Evolutionary conservation across 2,113 vertebrate genomes (phyloP), one percentile per base, ranked within the genome.

Genomic region (Piprites chloris): DNA sequence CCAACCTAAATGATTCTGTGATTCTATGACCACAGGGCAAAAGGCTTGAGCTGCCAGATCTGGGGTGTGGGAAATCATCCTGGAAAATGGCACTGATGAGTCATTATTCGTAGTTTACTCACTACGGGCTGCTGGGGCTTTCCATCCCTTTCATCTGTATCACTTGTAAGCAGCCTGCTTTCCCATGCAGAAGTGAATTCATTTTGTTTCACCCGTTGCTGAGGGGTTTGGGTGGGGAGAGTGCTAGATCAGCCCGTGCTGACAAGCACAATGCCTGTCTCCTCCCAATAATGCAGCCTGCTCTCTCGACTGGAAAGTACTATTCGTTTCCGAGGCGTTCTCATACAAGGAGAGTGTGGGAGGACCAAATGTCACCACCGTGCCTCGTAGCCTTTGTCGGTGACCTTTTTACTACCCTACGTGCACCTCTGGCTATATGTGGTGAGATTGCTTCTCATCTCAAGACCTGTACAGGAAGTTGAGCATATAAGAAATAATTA

Each of bases 321-420:
- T 83, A 4, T 10, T 69, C 80, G 78, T 93, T 84, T 46, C 50
- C 59, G 66, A 10, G 77, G 63, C 1, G 0, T 86, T 93, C 79
- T 90, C 79, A 67, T 42, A 73, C 8, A 6, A 7, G 33, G 30
- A 66, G 59, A 71, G 65, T 61, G 95, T 95, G 91, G 96, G 95
- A 93, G 89, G 84, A 81, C 76, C 72, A 95, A 93, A 96, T 95
- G 86, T 86, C 92, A 96, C 59, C 47, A 44, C 86, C 84, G 44
- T 86, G 72, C 30, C 68, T 74, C 26, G 20, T 9, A 44, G 68
- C 50, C 88, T 90, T 90, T 90, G 68, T 39, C 1, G 1, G 46
- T 92, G 95, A 95, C 90, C 83, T 92, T 95, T 93, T 47, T 26
- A 24, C 23, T 37, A 67, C 55, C 85, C 63, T 35, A 4, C 30